These are phyloP conservation scores for Enteromius fasciolatus DNA, from an alignment of 2,797 vertebrate species.

Conservation along the genomic window DNA sequence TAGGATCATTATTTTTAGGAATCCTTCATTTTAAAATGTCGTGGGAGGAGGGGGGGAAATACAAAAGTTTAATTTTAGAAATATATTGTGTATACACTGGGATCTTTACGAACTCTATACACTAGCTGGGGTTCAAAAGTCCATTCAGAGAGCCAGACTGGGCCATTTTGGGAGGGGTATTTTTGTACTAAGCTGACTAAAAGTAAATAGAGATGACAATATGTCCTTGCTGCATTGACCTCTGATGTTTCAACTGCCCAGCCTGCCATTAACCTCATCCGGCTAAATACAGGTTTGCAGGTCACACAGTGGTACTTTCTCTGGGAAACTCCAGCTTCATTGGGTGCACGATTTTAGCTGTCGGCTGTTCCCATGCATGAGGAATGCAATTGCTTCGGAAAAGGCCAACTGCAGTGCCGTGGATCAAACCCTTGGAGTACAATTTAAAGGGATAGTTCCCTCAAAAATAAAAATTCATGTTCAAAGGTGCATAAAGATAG, in stretches of 20 bases:
- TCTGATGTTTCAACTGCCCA: slow-evolving; percentile 17
- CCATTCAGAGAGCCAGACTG: neutral
- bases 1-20: neutral
- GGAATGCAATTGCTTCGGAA: slow-evolving; percentile 42
- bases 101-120: neutral
- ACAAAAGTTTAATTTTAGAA: neutral
- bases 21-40: neutral
- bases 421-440: slow-evolving; percentile 18
- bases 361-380: slow-evolving; percentile 32
- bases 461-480: neutral
- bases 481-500: neutral
- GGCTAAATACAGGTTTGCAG: slow-evolving; percentile 43
- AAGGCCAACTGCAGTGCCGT: slow-evolving; percentile 2
- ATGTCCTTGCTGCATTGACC: neutral
- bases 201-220: slow-evolving; percentile 40
- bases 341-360: slow-evolving; percentile 7
- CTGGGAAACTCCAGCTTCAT: slow-evolving; percentile 29
- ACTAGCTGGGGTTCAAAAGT: neutral
- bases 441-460: neutral
- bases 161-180: slow-evolving; percentile 1
- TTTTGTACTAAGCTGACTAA: slow-evolving; percentile 15
- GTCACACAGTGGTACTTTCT: slow-evolving; percentile 6
- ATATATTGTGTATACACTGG: neutral
- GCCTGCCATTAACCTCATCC: slow-evolving; percentile 22
- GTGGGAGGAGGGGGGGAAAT: neutral